Evolutionary conservation across 1,140 invertebrate species (phyloP).

Genomic region (Lineus longissimus): DNA sequence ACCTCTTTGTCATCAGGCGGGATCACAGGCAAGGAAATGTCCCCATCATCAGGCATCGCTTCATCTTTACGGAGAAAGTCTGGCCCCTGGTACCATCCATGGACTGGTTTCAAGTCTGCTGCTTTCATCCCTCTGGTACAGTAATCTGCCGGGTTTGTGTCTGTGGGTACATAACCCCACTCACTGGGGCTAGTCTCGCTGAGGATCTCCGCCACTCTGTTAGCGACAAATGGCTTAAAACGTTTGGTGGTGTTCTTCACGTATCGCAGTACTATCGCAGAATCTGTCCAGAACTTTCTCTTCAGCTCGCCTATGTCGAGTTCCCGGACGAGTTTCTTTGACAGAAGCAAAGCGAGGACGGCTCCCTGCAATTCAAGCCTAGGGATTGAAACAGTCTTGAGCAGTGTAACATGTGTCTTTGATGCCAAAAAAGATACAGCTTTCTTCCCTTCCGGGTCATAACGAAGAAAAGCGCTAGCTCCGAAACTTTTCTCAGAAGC

Average conservation of each 20-base stretch:
- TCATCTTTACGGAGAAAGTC: background rate
- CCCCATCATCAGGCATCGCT: too few relatives aligned
- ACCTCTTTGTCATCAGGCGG: too few relatives aligned
- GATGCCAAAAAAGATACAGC: background rate
- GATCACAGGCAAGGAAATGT: too few relatives aligned
- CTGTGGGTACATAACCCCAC: background rate
- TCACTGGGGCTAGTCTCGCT: background rate
- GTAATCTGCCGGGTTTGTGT: background rate
- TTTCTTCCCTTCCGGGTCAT: background rate
- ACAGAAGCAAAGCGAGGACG: background rate
- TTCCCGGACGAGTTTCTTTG: background rate
- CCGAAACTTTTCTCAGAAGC: conserved; percentile 9
- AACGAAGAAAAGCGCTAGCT: background rate
- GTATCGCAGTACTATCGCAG: background rate
- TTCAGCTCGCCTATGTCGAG: background rate
- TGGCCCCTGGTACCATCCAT: background rate
- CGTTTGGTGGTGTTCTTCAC: background rate
- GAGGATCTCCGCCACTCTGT: background rate
- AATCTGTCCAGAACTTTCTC: conserved; percentile 3
- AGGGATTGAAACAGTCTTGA: background rate
- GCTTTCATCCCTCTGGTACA: background rate
- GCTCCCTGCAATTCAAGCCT: conserved; percentile 1
- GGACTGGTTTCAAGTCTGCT: background rate
- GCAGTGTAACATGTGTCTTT: background rate
- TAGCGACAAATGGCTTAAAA: conserved; percentile 9